phyloP scores from a whole-genome alignment of 1,140 invertebrate species.

The Maconellicoccus hirsutus region DNA sequence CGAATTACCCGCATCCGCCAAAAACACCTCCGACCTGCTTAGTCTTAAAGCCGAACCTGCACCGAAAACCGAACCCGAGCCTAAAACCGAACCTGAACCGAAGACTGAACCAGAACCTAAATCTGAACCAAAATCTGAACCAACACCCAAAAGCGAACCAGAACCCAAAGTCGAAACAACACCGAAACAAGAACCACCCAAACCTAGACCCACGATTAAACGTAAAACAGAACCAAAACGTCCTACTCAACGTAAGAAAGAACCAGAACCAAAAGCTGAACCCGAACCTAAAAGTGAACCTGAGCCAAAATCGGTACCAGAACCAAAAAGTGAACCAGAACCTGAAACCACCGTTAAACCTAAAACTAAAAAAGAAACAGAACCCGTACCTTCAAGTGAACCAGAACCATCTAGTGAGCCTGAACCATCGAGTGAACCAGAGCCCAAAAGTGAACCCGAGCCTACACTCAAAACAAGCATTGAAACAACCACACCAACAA shows the following conservation, averaged over 20 bases:
- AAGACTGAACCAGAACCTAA: constrained; percentile 35
- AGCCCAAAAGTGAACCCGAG: constrained; percentile 29
- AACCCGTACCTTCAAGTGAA: constrained; percentile 29
- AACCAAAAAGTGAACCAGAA: constrained; percentile 34
- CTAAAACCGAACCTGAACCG: constrained; percentile 36
- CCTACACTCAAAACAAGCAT: constrained; percentile 10
- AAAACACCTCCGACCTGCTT: constrained; percentile 35
- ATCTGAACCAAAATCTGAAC: constrained; percentile 31
- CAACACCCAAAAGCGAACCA: constrained; percentile 37
- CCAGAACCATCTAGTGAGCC: constrained; percentile 23
- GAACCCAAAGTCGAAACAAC: constrained; percentile 39
- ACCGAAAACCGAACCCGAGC: constrained; percentile 36
- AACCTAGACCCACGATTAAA: constrained; percentile 35
- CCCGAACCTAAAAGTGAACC: constrained; percentile 37
- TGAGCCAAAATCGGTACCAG: constrained; percentile 33
- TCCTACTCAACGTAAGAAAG: constrained; percentile 35
- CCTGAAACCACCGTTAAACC: constrained; percentile 30
- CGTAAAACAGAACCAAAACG: constrained; percentile 36
- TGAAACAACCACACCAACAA: neutral
- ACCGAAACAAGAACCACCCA: constrained; percentile 39
- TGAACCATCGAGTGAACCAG: constrained; percentile 26
- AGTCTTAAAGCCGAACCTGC: constrained; percentile 37
- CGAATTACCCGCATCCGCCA: constrained; percentile 32
- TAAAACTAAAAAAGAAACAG: constrained; percentile 29
- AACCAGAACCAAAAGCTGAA: constrained; percentile 36